phyloP scores from a whole-genome alignment of 1,140 invertebrate genomes.

The Brachionus koreanus region DNA sequence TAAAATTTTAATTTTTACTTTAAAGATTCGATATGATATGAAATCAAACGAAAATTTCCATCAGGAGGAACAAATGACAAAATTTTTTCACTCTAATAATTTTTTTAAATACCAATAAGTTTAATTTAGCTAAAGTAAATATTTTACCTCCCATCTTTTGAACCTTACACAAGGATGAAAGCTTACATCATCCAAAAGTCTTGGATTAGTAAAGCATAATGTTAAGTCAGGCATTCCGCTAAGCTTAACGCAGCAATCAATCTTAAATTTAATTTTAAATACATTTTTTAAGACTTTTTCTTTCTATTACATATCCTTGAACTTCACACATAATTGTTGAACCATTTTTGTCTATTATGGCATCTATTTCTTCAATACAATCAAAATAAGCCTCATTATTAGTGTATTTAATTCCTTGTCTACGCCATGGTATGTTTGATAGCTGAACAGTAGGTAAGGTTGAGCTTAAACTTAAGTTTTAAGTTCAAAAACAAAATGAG shows the following conservation, averaged over 20 bases:
- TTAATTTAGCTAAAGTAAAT: slow-evolving; percentile 14
- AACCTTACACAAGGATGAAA: slow-evolving; percentile 98
- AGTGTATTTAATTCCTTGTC: slow-evolving; percentile 96
- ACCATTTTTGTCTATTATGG: slow-evolving; percentile 95
- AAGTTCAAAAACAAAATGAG: slow-evolving; percentile 18
- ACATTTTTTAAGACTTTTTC: background rate
- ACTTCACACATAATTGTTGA: slow-evolving; percentile 95
- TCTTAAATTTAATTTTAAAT: slow-evolving; percentile 63
- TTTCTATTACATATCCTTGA: slow-evolving; percentile 83
- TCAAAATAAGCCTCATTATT: slow-evolving; percentile 99
- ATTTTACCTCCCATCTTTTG: slow-evolving; percentile 88
- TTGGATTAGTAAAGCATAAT: slow-evolving; percentile 91
- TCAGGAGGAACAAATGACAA: slow-evolving; percentile 97
- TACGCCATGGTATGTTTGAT: slow-evolving; percentile 95
- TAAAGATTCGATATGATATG: slow-evolving; percentile 94
- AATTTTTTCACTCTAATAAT: slow-evolving; percentile 76
- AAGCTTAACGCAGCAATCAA: slow-evolving; percentile 95
- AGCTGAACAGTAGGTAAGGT: slow-evolving; percentile 88
- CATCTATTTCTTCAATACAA: slow-evolving; percentile 83
- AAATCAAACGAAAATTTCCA: slow-evolving; percentile 93
- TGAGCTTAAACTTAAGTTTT: slow-evolving; percentile 73
- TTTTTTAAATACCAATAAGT: slow-evolving; percentile 39
- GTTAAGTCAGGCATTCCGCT: slow-evolving; percentile 98
- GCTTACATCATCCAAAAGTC: slow-evolving; percentile 94
- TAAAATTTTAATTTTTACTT: slow-evolving; percentile 55